Evolutionary conservation across 2,888 invertebrate species (phyloP), one percentile per base, ranked within the genome.

Genomic region (Cryptophagus acutangulus): DNA sequence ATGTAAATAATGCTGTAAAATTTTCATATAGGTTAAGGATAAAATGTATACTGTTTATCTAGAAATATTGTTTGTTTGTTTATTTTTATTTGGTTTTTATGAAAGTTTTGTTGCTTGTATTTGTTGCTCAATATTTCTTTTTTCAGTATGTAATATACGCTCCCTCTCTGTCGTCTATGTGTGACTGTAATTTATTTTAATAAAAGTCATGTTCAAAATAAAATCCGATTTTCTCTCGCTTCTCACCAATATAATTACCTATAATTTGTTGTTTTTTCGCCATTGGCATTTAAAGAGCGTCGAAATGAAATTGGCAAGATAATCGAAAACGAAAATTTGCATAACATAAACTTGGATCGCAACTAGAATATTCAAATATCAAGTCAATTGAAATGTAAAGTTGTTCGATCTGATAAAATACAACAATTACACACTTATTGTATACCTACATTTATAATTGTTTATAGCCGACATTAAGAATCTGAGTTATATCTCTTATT

Each of bases 111-210:
- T 70, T 70, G 68, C 69, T 68, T 69, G 8, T 31, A 63, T 65
- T 67, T 69, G 69, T 70, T 70, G 69, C 70, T 70, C 70, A 70
- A 69, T 62, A 61, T 64, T 66, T 63, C 58, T 58, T 59, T 57
- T 52, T 56, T 36, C 43, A 40, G 39, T 45, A 62, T 69, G 67
- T 68, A 66, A 60, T 59, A 64, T 65, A 66, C 50, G 59, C 56
- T 55, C 55, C 50, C 48, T 57, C 54, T 61, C 62, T 66, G 66
- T 70, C 68, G 69, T 71, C 63, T 63, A 61, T 69, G 70, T 71
- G 69, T 71, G 70, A 70, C 66, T 68, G 70, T 71, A 71, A 71
- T 70, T 71, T 71, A 70, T 71, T 71, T 71, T 70, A 70, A 71
- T 70, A 70, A 69, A 69, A 69, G 65, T 66, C 64, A 66, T 67